Evolutionary conservation across 2,797 vertebrate genomes (phyloP), one percentile per base, ranked within the genome.

Genomic region (Lagorchestes hirsutus): DNA sequence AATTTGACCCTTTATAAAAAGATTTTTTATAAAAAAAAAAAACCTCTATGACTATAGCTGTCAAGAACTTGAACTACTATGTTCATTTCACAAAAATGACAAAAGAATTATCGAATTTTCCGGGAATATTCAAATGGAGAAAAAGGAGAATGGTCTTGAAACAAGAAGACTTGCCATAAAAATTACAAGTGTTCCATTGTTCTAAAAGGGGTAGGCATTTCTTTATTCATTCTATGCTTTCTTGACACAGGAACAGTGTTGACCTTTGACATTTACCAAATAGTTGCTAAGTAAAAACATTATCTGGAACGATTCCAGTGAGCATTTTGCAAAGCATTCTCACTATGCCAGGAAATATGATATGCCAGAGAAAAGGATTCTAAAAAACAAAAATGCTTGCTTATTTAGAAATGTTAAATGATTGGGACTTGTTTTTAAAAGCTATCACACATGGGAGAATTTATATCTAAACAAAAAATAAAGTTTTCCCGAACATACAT

Each of bases 241-340:
- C 74, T 93, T 96, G 91, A 97, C 54, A 13, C 4, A 0, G 55
- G 56, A 94, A 56, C 58, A 93, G 82, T 9, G 87, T 96, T 96
- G 57, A 92, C 31, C 87, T 97, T 93, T 96, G 95, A 97, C 94
- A 96, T 98, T 98, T 97, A 96, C 93, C 62, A 96, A 97, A 96
- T 8, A 13, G 24, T 95, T 92, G 24, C 82, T 97, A 93, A 97
- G 74, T 82, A 87, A 96, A 92, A 93, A 95, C 91, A 95, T 58
- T 96, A 55, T 59, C 82, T 96, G 94, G 91, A 98, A 97, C 92
- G 50, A 5, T 67, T 94, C 91, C 94, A 94, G 1, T 0, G 93
- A 93, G 62, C 91, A 97, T 95, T 62, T 82, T 93, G 57, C 16
- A 54, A 54, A 96, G 90, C 92, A 87, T 34, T 91, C 59, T 29